Percentiles rank a stretch among this genome's conserved stretches.
Evolutionary conservation across 23 tunicate genomes (phyloP).

Genomic region (Diplosoma virens): DNA sequence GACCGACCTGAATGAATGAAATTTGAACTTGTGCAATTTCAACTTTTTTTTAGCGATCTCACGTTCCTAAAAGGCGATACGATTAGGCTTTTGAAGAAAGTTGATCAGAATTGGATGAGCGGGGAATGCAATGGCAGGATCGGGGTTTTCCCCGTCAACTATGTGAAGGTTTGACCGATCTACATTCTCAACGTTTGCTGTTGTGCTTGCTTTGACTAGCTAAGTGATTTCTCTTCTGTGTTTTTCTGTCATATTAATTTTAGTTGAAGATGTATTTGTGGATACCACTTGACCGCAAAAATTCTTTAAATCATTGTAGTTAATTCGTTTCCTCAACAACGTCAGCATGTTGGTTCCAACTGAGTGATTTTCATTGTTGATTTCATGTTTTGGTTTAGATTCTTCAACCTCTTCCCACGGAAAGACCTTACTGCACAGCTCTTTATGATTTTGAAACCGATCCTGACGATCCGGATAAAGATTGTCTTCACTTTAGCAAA

Average conservation of each 20-base stretch:
- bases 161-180: conserved; percentile 49
- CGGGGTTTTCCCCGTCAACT: conserved; percentile 54
- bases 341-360: too few species aligned
- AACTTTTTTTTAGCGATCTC: conserved; percentile 44
- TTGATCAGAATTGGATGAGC: conserved; percentile 58
- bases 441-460: conserved; percentile 48
- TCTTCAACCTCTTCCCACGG: conserved; percentile 42
- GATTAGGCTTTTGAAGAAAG: conserved; percentile 19
- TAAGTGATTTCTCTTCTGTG: too few species aligned
- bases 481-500: conserved; percentile 56
- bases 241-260: too few species aligned
- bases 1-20: too few species aligned
- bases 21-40: too few species aligned
- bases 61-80: conserved; percentile 45
- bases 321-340: too few species aligned
- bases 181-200: too few species aligned
- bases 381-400: conserved; percentile 15
- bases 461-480: conserved; percentile 42
- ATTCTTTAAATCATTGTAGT: too few species aligned
- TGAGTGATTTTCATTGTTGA: not conserved
- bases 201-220: not conserved
- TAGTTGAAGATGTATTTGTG: too few species aligned
- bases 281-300: too few species aligned
- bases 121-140: conserved; percentile 49
- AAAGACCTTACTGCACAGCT: conserved; percentile 48